Conservation (phyloP, 2,797 vertebrate species). For the Decapterus maruadsi region DNA sequence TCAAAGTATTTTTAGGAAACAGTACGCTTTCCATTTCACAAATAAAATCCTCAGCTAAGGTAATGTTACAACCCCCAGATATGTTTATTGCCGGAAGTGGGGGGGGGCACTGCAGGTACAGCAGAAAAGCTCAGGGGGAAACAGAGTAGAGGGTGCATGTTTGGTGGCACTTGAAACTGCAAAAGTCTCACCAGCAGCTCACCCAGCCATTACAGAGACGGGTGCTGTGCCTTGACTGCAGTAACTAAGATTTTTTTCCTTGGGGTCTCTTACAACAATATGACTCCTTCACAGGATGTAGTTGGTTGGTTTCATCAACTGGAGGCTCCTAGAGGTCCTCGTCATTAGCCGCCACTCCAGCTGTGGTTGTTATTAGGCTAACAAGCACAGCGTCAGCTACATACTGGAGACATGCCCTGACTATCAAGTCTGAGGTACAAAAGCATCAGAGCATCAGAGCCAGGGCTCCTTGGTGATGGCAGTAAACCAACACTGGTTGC, state of each 20-base stretch:
- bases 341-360: slow-evolving; percentile 51
- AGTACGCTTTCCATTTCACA: slow-evolving; percentile 37
- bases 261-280: slow-evolving; percentile 58
- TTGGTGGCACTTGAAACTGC: slow-evolving; percentile 57
- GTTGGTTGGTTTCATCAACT: slow-evolving; percentile 54
- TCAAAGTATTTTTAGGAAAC: slow-evolving; percentile 61
- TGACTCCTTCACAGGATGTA: slow-evolving; percentile 50
- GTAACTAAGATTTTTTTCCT: slow-evolving; percentile 57
- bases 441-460: slow-evolving; percentile 40
- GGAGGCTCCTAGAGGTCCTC: slow-evolving; percentile 45
- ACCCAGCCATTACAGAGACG: slow-evolving; percentile 56
- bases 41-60: slow-evolving; percentile 48
- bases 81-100: slow-evolving; percentile 16
- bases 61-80: slow-evolving; percentile 19
- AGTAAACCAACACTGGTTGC: slow-evolving; percentile 42
- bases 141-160: slow-evolving; percentile 49
- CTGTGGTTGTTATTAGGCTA: slow-evolving; percentile 62
- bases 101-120: slow-evolving; percentile 38
- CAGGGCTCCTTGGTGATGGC: slow-evolving; percentile 18
- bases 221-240: slow-evolving; percentile 53
- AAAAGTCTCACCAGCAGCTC: slow-evolving; percentile 64
- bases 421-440: slow-evolving; percentile 39
- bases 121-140: slow-evolving; percentile 50
- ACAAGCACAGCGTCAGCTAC: slow-evolving; percentile 45
- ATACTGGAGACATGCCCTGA: slow-evolving; percentile 1